Evolutionary conservation across 2,888 invertebrate genomes (phyloP).

Genomic region (Eilema griseolum): DNA sequence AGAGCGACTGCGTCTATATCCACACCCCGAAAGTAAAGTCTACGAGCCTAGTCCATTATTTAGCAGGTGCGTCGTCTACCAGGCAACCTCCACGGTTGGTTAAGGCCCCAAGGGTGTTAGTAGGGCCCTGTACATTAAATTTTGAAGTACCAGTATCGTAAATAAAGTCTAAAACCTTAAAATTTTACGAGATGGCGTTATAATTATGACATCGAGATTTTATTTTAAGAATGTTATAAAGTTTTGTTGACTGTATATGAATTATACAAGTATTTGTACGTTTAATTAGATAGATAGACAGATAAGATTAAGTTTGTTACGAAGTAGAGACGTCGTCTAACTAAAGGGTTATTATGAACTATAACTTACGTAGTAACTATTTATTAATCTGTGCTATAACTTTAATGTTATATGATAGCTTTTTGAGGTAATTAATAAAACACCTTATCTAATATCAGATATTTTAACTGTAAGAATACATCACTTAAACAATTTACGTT

Average conservation of each 20-base stretch:
- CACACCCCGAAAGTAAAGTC: too few relatives aligned
- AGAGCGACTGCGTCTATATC: too few relatives aligned
- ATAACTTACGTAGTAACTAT: too few relatives aligned
- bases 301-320: not conserved
- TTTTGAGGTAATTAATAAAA: not conserved
- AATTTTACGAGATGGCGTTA: not conserved
- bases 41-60: too few relatives aligned
- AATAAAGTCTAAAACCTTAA: not conserved
- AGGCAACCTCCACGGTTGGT: too few relatives aligned
- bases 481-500: not conserved
- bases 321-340: not conserved
- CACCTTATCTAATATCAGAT: not conserved
- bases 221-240: too few relatives aligned
- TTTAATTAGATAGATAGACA: not conserved
- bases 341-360: not conserved
- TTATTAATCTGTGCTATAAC: too few relatives aligned
- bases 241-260: not conserved
- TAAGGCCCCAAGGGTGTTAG: too few relatives aligned
- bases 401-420: not conserved
- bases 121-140: too few relatives aligned
- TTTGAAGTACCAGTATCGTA: too few relatives aligned
- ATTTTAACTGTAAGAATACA: not conserved
- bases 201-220: too few relatives aligned
- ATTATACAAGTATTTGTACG: not conserved
- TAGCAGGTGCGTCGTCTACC: too few relatives aligned